Conservation (phyloP, 2,113 vertebrate species). For the Natator depressus region DNA sequence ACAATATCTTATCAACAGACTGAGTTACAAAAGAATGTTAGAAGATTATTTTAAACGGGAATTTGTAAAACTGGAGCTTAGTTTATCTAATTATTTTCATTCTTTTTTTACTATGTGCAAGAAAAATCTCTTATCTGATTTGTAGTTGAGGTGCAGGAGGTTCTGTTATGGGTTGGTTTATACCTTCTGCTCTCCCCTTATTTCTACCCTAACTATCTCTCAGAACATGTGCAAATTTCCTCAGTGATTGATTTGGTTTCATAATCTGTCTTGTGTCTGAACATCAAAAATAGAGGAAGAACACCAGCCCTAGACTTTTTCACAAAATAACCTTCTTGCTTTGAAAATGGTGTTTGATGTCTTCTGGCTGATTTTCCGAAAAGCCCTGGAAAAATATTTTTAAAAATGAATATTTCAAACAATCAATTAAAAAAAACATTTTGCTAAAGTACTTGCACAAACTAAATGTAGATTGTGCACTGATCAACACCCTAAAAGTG, state of each 20-base stretch:
- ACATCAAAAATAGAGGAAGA: too few species aligned
- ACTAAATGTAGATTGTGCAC: neutral
- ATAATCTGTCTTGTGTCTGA: neutral
- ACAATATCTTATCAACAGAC: neutral
- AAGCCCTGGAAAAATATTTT: neutral
- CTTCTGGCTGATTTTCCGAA: neutral
- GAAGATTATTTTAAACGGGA: neutral
- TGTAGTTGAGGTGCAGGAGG: neutral
- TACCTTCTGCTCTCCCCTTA: neutral
- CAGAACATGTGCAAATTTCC: neutral
- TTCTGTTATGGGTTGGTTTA: neutral
- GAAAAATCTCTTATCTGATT: neutral
- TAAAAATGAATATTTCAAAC: neutral
- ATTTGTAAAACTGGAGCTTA: neutral
- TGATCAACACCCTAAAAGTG: neutral
- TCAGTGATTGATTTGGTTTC: neutral
- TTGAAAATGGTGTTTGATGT: neutral
- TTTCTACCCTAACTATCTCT: neutral
- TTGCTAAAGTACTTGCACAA: neutral
- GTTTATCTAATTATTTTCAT: neutral
- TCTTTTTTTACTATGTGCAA: neutral
- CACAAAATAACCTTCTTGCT: too few species aligned
- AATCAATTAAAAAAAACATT: neutral
- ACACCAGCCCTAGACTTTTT: neutral
- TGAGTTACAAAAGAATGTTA: neutral